Evolutionary conservation across 2,888 invertebrate genomes (phyloP), one percentile per base, ranked within the genome.

Genomic region (Acrobasis suavella): DNA sequence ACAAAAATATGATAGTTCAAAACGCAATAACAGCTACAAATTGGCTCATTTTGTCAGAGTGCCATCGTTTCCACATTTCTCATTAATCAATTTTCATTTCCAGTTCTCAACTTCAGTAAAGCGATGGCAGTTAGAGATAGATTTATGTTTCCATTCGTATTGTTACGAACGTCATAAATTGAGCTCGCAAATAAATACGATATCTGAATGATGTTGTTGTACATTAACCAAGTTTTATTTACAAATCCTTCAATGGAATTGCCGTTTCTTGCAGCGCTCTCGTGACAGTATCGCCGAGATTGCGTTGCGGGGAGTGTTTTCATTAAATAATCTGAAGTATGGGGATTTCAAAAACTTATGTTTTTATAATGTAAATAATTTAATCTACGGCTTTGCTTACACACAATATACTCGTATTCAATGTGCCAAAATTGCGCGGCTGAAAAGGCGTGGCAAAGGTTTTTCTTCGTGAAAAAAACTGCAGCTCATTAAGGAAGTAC

Each of bases 121-220:
- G 37, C 37, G 55, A 22, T 22, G 32, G 55, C 62, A 55, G 62
- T 62, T 62, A 55, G 46, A 50, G 62, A 55, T 62, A 56, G 55
- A 62, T 62, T 62, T 62, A 62, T 62, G 55, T 32, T 32, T 55
- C 50, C 62, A 50, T 56, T 62, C 55, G 55, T 42, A 55, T 62
- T 62, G 62, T 55, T 61, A 55, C 37, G 55, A 62, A 8, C 49
- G 54, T 46, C 54, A 54, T 61, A 61, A 61, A 61, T 52, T 46
- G 22, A 46, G 54, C n/a, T 42, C 14, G 54, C 46, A 61, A 54
- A 61, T 61, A 62, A 62, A 62, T 62, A 55, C 55, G 38, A 55
- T 49, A 55, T 62, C 60, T 52, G 60, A 51, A 60, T 51, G 51
- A 60, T 60, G 60, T 60, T 52, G 22, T 60, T 60, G 51, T 42